A percentile compares a stretch with the other conserved stretches of the same genome.
Evolutionary conservation across 1,140 invertebrate species (phyloP).

Genomic region (Aethina tumida): DNA sequence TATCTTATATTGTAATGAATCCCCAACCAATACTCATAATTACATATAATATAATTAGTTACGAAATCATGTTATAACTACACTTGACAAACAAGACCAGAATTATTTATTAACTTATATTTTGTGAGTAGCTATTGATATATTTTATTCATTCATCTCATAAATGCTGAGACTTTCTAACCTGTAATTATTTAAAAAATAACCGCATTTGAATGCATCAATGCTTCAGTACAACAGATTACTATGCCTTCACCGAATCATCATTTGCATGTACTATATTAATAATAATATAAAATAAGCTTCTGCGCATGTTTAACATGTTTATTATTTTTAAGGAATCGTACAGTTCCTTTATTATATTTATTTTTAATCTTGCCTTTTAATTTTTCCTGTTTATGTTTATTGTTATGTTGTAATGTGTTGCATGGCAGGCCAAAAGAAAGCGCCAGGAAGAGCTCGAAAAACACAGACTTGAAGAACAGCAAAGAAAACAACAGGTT

Average conservation of each 20-base stretch:
- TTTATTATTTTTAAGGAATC: conserved; percentile 9
- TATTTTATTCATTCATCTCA: no score
- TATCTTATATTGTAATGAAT: no score
- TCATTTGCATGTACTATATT: conserved; percentile 12
- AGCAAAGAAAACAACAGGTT: conserved; percentile 76
- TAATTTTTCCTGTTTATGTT: conserved; percentile 13
- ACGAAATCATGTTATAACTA: no score
- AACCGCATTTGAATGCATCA: no score
- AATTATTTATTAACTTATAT: no score
- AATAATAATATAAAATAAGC: conserved; percentile 9
- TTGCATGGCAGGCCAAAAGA: conserved; percentile 60
- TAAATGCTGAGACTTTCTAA: no score
- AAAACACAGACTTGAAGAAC: conserved; percentile 73
- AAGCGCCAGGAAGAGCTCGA: conserved; percentile 77
- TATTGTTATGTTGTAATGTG: conserved; percentile 21
- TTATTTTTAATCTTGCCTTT: conserved; percentile 1
- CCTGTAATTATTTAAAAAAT: no score
- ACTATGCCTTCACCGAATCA: conserved; percentile 15
- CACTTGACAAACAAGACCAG: no score
- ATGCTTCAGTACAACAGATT: no score
- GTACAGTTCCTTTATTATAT: conserved; percentile 6
- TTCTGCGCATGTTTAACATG: conserved; percentile 12
- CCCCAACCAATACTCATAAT: no score
- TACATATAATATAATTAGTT: no score
- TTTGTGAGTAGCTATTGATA: no score